Percentiles rank a stretch among this genome's conserved stretches.
phyloP scores from a whole-genome alignment of 2,888 invertebrate species.

The Melanostoma mellinum region DNA sequence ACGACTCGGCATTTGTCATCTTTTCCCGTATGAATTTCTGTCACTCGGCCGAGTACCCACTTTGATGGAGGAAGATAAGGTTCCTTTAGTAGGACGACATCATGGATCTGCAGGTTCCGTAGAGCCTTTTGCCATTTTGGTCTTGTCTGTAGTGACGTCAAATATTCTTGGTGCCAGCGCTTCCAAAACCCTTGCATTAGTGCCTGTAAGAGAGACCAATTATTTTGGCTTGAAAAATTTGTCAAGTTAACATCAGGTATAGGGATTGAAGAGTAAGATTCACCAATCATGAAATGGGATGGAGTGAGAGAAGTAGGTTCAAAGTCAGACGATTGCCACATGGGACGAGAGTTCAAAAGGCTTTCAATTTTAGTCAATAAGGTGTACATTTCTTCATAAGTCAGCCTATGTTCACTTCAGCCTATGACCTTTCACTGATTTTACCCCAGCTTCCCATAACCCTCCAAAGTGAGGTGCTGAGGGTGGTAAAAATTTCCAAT shows the following conservation, averaged over 20 bases:
- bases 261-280: neutral
- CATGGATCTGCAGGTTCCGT: neutral
- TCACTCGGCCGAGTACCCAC: conserved; percentile 30
- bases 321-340: too few species aligned
- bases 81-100: neutral
- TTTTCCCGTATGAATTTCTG: neutral
- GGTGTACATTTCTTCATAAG: too few species aligned
- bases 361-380: too few species aligned
- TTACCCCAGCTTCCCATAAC: too few species aligned
- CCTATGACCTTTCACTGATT: too few species aligned
- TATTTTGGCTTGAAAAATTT: neutral
- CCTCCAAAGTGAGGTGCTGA: too few species aligned
- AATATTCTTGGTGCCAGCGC: conserved; percentile 34
- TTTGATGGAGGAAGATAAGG: conserved; percentile 19
- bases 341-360: too few species aligned
- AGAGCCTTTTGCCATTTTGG: conserved; percentile 27
- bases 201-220: neutral
- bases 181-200: conserved; percentile 42
- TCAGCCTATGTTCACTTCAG: too few species aligned
- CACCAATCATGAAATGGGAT: neutral
- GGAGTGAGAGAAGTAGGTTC: too few species aligned
- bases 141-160: conserved; percentile 10
- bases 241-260: neutral
- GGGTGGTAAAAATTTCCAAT: too few species aligned
- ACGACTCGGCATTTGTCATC: neutral